Evolutionary conservation across 2,888 invertebrate genomes (phyloP).

Genomic region (Achlya flavicornis): DNA sequence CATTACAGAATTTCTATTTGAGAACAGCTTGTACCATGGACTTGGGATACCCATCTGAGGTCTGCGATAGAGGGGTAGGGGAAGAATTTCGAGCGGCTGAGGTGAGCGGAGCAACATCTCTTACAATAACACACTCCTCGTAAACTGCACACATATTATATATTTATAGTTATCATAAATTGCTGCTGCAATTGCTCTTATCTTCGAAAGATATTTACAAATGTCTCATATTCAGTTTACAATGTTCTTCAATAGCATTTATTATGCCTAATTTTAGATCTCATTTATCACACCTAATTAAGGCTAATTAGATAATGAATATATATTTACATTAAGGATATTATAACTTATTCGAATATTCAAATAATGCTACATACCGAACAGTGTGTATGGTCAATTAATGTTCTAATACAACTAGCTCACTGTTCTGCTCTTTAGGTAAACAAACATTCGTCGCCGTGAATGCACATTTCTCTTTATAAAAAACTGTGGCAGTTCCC

Average conservation of each 20-base stretch:
- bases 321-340: too few relatives aligned
- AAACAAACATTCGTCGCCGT: too few relatives aligned
- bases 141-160: not conserved
- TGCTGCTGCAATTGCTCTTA: constrained; percentile 1
- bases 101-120: constrained; percentile 44
- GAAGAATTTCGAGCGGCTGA: constrained; percentile 67
- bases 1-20: constrained; percentile 88
- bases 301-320: not conserved
- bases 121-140: not conserved
- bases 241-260: not conserved
- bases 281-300: constrained; percentile 2
- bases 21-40: constrained; percentile 90
- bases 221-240: not conserved
- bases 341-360: too few relatives aligned
- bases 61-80: constrained; percentile 84
- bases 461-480: too few relatives aligned
- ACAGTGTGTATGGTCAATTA: too few relatives aligned
- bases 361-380: too few relatives aligned
- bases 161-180: not conserved
- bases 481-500: too few relatives aligned
- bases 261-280: not conserved
- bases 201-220: not conserved
- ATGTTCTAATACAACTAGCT: too few relatives aligned
- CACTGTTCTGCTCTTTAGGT: too few relatives aligned
- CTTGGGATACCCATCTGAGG: constrained; percentile 82